Evolutionary conservation across 2,888 invertebrate genomes (phyloP).

Genomic region (Euplagia quadripunctaria): DNA sequence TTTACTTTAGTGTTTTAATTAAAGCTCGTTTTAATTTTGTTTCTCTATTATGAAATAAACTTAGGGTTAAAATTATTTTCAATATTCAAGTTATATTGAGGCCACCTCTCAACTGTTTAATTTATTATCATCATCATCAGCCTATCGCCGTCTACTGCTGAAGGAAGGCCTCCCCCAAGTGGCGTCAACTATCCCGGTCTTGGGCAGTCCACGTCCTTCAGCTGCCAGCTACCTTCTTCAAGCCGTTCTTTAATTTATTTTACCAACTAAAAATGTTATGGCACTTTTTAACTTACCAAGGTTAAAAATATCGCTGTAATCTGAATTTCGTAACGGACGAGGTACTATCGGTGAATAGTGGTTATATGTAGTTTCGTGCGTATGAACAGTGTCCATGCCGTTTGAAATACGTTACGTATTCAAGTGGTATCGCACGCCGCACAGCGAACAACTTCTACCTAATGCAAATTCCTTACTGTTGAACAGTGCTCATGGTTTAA

Average conservation of each 20-base stretch:
- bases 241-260: no score
- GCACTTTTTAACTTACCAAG: no score
- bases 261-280: no score
- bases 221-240: no score
- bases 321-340: slow-evolving; percentile 13
- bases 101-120: background rate
- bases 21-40: slow-evolving; percentile 12
- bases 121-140: background rate
- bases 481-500: slow-evolving; percentile 57
- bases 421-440: slow-evolving; percentile 66
- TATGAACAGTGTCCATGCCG: slow-evolving; percentile 37
- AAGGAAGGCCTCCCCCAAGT: no score
- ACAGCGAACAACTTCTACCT: slow-evolving; percentile 66
- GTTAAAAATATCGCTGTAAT: slow-evolving; percentile 15
- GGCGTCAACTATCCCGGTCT: no score
- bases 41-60: slow-evolving; percentile 1
- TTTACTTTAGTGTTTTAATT: slow-evolving; percentile 9
- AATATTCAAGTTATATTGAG: background rate
- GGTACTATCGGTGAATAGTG: slow-evolving; percentile 20
- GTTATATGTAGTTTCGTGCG: slow-evolving; percentile 17
- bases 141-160: no score
- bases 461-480: slow-evolving; percentile 74
- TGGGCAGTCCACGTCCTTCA: no score
- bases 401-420: slow-evolving; percentile 72
- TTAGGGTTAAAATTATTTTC: background rate